phyloP scores from a whole-genome alignment of 2,113 vertebrate species.

The Smithornis capensis region DNA sequence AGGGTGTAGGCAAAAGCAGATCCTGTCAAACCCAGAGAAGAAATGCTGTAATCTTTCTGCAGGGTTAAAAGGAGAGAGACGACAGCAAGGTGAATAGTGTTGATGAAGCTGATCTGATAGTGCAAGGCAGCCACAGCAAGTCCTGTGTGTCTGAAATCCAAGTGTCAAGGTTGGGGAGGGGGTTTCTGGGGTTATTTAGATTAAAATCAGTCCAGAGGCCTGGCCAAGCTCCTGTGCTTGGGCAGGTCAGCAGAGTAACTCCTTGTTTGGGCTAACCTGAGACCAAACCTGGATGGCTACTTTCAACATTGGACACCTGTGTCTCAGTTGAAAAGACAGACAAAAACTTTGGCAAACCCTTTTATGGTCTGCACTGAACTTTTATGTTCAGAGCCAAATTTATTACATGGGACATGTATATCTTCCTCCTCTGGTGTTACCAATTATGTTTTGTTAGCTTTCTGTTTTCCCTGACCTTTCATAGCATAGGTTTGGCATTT shows the following conservation, averaged over 20 bases:
- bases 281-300: not conserved
- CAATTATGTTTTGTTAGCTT: not conserved
- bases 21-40: not conserved
- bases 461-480: not conserved
- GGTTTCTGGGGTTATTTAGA: not conserved
- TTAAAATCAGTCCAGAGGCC: not conserved
- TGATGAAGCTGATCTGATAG: not conserved
- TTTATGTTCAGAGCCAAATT: not conserved
- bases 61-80: not conserved
- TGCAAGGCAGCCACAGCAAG: not conserved
- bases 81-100: not conserved
- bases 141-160: not conserved
- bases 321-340: not conserved
- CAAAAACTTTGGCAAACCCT: not conserved
- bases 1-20: not conserved
- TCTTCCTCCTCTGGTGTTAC: not conserved
- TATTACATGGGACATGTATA: not conserved
- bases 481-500: not conserved
- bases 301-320: fast-evolving
- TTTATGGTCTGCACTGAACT: not conserved
- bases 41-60: not conserved
- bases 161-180: not conserved
- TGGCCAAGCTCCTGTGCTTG: not conserved
- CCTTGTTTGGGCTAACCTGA: not conserved
- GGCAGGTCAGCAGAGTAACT: not conserved